Evolutionary conservation across 2,113 vertebrate species (phyloP), one percentile per base, ranked within the genome.

Genomic region (Corapipo altera): DNA sequence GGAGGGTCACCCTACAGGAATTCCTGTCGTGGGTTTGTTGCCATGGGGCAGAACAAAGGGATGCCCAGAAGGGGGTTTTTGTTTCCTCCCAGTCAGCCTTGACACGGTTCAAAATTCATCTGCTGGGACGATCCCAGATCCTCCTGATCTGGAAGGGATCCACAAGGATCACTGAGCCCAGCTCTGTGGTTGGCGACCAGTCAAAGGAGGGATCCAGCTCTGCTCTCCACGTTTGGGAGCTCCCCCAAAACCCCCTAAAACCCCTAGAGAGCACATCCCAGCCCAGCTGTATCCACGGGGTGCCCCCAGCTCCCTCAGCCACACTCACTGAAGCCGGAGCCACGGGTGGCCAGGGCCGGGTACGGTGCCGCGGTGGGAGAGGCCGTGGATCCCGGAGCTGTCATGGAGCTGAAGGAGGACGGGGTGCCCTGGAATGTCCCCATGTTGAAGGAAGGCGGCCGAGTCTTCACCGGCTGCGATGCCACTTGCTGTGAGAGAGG

Each of bases 341-440:
- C 88, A 0, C 98, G 97, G 86, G 3, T 57, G 49, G 95, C 70
- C 5, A 98, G 97, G 69, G 57, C 79, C 0, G 98, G 96, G 78
- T 98, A 98, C 4, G 98, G 75, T 4, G 96, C 61, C 2, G 96
- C 65, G 1, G 90, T 79, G 5, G 98, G 96, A 3, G 98, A 91
- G 0, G 97, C 95, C 0, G 97, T 93, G 2, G 98, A 94, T 2
- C 93, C 96, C 0, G 98, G 88, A 0, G 97, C 95, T 2, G 98
- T 7, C 97, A 98, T 93, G 58, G 98, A 76, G 74, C 97, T 93
- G 94, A 98, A 98, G 90, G 98, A 98, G 23, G 98, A 91, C 0
- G 96, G 35, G 5, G 95, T 76, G 48, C 95, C 93, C 70, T 98
- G 98, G 95, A 98, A 98, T 23, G 61, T 95, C 15, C 97, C 97